A percentile compares a stretch with the other conserved stretches of the same genome.
These are phyloP conservation scores for Anastatus disparis DNA, from an alignment of 1,140 invertebrate genomes.

Conservation along the genomic window DNA sequence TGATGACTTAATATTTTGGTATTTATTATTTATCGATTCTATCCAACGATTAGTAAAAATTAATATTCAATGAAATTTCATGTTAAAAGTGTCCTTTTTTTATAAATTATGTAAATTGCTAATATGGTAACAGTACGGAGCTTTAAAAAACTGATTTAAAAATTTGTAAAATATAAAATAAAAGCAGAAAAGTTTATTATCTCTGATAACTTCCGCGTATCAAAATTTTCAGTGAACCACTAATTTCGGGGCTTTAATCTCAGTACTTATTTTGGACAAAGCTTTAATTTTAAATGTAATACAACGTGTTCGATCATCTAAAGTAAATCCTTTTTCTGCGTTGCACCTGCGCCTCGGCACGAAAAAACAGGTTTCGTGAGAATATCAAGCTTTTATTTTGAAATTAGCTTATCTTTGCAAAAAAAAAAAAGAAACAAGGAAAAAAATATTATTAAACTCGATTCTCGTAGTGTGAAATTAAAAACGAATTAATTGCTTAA, in stretches of 20 bases:
- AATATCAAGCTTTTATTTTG: constrained; percentile 1
- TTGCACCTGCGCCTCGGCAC: constrained; percentile 15
- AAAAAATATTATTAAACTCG: background rate
- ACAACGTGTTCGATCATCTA: background rate
- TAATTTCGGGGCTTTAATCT: background rate
- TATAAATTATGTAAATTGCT: background rate
- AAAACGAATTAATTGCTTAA: background rate
- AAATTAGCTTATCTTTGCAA: no score
- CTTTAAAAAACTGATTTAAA: no score
- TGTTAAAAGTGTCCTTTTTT: background rate
- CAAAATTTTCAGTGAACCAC: background rate
- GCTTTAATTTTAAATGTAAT: background rate
- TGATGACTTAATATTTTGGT: background rate
- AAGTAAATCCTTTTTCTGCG: constrained; percentile 4
- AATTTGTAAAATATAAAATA: no score
- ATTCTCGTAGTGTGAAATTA: background rate
- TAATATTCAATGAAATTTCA: no score
- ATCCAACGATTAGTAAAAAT: background rate
- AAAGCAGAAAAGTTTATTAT: no score
- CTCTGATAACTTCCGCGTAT: background rate
- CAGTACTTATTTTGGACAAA: background rate
- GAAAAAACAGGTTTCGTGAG: background rate
- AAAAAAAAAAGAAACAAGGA: no score
- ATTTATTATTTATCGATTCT: background rate
- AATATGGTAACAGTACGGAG: no score